Evolutionary conservation across 2,888 invertebrate species (phyloP).

Genomic region (Eudemis profundana): DNA sequence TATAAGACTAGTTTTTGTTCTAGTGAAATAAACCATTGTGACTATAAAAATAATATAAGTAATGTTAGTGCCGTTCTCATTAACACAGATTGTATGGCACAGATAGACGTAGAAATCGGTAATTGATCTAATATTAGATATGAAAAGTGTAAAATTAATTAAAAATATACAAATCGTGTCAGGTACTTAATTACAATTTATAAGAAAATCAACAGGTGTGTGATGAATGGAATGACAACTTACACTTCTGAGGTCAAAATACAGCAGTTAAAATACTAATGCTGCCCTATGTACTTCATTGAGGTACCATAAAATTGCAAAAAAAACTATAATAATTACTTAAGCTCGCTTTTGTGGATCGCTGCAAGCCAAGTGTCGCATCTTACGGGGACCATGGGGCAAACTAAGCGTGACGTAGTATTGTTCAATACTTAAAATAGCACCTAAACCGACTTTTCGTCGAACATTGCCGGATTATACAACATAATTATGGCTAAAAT

Average conservation of each 20-base stretch:
- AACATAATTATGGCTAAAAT: conserved; percentile 65
- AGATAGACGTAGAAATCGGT: conserved; percentile 58
- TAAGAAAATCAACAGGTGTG: conserved; percentile 61
- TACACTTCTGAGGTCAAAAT: conserved; percentile 1
- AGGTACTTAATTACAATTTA: conserved; percentile 69
- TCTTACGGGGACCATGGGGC: conserved; percentile 32
- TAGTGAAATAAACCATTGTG: conserved; percentile 56
- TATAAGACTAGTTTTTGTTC: conserved; percentile 69
- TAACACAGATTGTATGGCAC: conserved; percentile 63
- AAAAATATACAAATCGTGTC: conserved; percentile 71
- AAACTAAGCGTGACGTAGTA: conserved; percentile 48
- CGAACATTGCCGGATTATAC: conserved; percentile 54
- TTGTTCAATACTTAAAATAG: conserved; percentile 58
- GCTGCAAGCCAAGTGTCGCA: conserved; percentile 26
- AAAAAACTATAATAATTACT: conserved; percentile 31
- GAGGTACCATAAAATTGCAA: conserved; percentile 19
- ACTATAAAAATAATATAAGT: conserved; percentile 52
- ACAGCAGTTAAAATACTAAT: conserved; percentile 1
- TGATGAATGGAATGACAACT: conserved; percentile 65
- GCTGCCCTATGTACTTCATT: conserved; percentile 12
- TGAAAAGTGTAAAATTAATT: conserved; percentile 68
- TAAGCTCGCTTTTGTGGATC: conserved; percentile 39
- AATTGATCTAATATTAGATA: conserved; percentile 57
- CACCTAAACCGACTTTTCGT: conserved; percentile 68
- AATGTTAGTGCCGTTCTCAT: conserved; percentile 58